Evolutionary conservation across 2,113 vertebrate genomes (phyloP).

Genomic region (Cyprinodon tularosa): DNA sequence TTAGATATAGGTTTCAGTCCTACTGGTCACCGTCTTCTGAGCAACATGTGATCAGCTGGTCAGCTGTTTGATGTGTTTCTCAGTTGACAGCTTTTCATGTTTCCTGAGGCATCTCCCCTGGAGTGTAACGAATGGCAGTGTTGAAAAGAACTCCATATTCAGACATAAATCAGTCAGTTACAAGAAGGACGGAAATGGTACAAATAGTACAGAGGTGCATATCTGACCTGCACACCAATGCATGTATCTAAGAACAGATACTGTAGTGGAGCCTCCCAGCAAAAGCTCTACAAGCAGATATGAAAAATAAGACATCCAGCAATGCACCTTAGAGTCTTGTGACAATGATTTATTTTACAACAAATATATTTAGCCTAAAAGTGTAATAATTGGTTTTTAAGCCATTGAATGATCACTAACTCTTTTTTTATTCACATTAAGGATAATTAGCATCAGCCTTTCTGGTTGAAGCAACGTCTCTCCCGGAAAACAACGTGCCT

Average conservation of each 20-base stretch:
- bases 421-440: not conserved
- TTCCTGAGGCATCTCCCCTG: constrained; percentile 37
- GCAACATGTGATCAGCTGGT: constrained; percentile 33
- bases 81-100: constrained; percentile 54
- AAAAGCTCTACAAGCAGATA: not conserved
- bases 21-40: constrained; percentile 4
- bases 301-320: not conserved
- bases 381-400: not conserved
- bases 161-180: constrained; percentile 40
- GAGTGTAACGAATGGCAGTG: constrained; percentile 9
- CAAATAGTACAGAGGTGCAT: constrained; percentile 15
- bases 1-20: constrained; percentile 23
- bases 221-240: not conserved
- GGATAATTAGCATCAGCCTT: constrained; percentile 29
- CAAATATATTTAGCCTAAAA: not conserved
- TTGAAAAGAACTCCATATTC: constrained; percentile 54
- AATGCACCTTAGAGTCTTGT: not conserved
- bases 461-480: constrained; percentile 25
- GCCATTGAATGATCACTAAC: not conserved
- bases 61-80: constrained; percentile 40
- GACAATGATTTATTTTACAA: not conserved
- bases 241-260: constrained; percentile 15
- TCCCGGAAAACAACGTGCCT: constrained; percentile 62
- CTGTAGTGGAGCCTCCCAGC: not conserved
- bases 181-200: constrained; percentile 1